Conservation (phyloP, 2,888 invertebrate species). For the Phalera bucephala region DNA sequence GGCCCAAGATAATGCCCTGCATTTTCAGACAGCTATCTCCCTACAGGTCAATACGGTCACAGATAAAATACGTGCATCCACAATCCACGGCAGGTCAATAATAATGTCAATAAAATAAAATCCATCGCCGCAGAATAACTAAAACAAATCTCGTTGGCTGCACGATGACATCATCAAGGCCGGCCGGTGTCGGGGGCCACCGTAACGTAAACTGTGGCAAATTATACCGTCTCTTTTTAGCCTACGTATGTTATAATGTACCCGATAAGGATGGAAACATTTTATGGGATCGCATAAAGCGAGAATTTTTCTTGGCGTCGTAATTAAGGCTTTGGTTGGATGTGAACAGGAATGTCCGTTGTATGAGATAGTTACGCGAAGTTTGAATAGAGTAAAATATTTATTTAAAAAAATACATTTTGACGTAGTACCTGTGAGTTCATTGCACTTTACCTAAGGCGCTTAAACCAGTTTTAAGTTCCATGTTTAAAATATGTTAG, state of each 20-base stretch:
- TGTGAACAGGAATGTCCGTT: conserved; percentile 20
- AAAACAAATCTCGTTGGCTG: conserved; percentile 52
- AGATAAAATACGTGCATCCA: conserved; percentile 10
- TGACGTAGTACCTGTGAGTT: not conserved
- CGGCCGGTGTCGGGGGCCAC: conserved; percentile 48
- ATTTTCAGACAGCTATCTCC: too few relatives aligned
- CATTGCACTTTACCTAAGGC: not conserved
- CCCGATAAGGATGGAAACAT: conserved; percentile 13
- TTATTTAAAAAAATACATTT: not conserved
- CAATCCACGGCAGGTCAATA: conserved; percentile 9
- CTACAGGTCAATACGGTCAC: conserved; percentile 13
- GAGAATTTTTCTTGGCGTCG: conserved; percentile 28
- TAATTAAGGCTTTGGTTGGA: conserved; percentile 30
- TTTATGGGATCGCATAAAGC: conserved; percentile 1
- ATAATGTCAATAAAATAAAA: conserved; percentile 35
- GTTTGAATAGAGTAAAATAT: not conserved
- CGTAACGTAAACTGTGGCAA: conserved; percentile 30
- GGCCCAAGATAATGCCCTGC: too few relatives aligned
- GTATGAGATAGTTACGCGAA: too few relatives aligned
- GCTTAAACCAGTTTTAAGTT: not conserved
- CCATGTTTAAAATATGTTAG: too few relatives aligned
- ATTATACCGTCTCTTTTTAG: conserved; percentile 18
- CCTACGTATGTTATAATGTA: too few relatives aligned
- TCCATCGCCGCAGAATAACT: conserved; percentile 29
- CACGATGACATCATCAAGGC: conserved; percentile 76